Conservation (phyloP, 2,113 vertebrate genomes). For the Anser cygnoides region DNA sequence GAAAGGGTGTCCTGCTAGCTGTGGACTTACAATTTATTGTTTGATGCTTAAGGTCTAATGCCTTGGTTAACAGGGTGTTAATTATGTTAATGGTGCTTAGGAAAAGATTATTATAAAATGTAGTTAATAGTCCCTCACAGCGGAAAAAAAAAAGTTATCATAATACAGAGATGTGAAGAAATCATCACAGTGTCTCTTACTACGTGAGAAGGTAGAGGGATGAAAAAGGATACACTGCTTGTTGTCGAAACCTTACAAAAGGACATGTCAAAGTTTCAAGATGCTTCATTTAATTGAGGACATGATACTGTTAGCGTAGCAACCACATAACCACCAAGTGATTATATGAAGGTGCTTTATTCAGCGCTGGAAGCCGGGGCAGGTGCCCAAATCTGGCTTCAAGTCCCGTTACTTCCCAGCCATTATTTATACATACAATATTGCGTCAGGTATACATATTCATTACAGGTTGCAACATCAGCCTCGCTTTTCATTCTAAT, state of each 20-base stretch:
- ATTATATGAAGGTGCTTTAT: no score
- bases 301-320: no score
- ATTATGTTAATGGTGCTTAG: conserved; percentile 64
- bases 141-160: conserved; percentile 38
- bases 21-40: conserved; percentile 40
- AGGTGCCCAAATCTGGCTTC: no score
- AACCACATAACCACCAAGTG: no score
- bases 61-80: conserved; percentile 57
- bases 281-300: not conserved
- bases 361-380: no score
- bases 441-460: no score
- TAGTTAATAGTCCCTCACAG: conserved; percentile 52
- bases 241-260: not conserved
- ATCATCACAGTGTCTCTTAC: not conserved
- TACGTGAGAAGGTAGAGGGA: not conserved
- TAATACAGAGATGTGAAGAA: conserved; percentile 10
- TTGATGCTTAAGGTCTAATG: conserved; percentile 25
- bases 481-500: no score
- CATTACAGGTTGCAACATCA: no score
- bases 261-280: not conserved
- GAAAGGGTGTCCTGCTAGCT: conserved; percentile 26
- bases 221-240: not conserved
- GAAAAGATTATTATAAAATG: conserved; percentile 56
- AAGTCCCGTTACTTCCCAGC: no score
- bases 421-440: no score